Conservation (phyloP, 2,888 invertebrate species). For the Leucophora obtusa region DNA sequence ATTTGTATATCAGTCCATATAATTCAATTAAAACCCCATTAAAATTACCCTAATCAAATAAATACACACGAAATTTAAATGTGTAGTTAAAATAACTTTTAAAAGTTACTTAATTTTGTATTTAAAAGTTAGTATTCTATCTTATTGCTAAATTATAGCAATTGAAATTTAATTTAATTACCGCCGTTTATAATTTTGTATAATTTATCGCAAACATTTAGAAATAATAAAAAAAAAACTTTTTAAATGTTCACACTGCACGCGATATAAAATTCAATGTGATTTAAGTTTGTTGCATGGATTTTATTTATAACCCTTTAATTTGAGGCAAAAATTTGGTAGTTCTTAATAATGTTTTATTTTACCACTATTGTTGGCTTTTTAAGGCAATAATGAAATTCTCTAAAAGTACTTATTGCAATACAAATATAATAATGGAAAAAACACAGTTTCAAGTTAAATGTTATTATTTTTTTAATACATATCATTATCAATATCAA, state of each 20-base stretch:
- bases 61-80: not conserved
- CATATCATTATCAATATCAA: no score
- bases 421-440: no score
- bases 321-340: slow-evolving; percentile 54
- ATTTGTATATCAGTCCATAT: slow-evolving; percentile 46
- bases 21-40: slow-evolving; percentile 64
- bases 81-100: slow-evolving; percentile 4
- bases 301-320: slow-evolving; percentile 44
- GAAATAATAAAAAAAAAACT: slow-evolving; percentile 18
- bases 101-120: slow-evolving; percentile 31
- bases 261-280: slow-evolving; percentile 51
- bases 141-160: slow-evolving; percentile 51
- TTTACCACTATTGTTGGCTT: slow-evolving; percentile 16
- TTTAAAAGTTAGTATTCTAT: not conserved
- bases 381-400: slow-evolving; percentile 3
- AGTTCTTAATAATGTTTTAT: slow-evolving; percentile 31
- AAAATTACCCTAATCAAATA: slow-evolving; percentile 33
- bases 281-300: not conserved
- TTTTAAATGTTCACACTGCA: slow-evolving; percentile 49
- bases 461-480: no score
- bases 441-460: no score
- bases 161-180: slow-evolving; percentile 62
- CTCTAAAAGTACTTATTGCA: no score
- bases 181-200: slow-evolving; percentile 60
- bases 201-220: slow-evolving; percentile 54